A percentile compares a stretch with the other conserved stretches of the same genome.
These are phyloP conservation scores for Megalurothrips usitatus DNA, from an alignment of 2,888 invertebrate genomes.

Conservation along the genomic window DNA sequence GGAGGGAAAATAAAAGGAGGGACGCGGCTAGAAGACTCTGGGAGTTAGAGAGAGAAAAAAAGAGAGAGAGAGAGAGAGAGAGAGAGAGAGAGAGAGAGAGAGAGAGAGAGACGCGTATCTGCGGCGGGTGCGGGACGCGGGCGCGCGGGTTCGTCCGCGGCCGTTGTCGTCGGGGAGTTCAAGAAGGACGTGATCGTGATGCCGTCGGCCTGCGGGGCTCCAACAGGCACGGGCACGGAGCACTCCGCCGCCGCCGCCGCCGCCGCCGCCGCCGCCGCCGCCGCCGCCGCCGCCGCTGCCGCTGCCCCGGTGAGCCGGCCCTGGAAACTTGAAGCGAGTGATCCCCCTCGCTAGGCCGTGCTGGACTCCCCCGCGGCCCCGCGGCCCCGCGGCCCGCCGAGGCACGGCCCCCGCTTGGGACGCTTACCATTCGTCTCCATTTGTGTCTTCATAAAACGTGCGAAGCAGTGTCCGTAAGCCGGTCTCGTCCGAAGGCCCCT, in stretches of 20 bases:
- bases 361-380: too few relatives aligned
- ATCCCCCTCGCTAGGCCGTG: background rate
- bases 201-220: too few relatives aligned
- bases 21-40: background rate
- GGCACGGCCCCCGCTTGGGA: background rate
- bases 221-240: too few relatives aligned
- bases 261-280: too few relatives aligned
- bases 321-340: background rate
- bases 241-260: background rate
- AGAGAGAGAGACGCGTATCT: background rate
- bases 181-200: too few relatives aligned
- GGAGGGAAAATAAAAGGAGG: background rate
- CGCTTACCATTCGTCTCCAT: conserved; percentile 19
- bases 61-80: background rate
- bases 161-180: background rate
- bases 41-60: background rate
- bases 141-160: background rate
- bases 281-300: background rate
- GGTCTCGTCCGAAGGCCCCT: background rate
- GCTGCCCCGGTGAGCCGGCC: background rate
- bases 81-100: background rate
- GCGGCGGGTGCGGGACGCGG: too few relatives aligned
- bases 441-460: conserved; percentile 26
- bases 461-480: conserved; percentile 20
- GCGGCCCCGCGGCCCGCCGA: too few relatives aligned